Evolutionary conservation across 2,888 invertebrate genomes (phyloP).

Genomic region (Chalcis sispes): DNA sequence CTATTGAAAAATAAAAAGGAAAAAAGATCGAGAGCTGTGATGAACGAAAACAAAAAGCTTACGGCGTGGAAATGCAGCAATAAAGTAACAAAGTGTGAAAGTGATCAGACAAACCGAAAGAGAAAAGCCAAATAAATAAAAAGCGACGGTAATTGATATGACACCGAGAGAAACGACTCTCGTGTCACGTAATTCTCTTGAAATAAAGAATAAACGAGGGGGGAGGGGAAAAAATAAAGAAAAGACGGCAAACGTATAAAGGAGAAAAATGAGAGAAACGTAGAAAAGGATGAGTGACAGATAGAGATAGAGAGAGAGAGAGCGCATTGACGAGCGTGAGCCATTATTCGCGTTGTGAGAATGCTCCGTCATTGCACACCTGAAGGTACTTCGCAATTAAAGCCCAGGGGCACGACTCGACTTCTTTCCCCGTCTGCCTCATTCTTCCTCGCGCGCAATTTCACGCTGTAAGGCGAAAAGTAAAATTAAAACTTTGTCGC

Average conservation of each 20-base stretch:
- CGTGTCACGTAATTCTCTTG: slow-evolving; percentile 32
- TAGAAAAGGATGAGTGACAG: too few relatives aligned
- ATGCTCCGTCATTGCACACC: slow-evolving; percentile 37
- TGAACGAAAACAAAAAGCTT: slow-evolving; percentile 1
- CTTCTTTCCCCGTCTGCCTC: background rate
- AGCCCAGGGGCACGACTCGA: slow-evolving; percentile 24
- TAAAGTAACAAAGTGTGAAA: slow-evolving; percentile 8
- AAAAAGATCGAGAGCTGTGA: background rate
- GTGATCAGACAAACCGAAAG: background rate
- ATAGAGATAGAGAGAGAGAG: slow-evolving; percentile 26
- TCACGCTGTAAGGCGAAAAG: background rate
- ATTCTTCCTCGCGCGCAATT: slow-evolving; percentile 1
- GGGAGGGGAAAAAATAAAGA: background rate
- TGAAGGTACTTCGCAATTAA: slow-evolving; percentile 30
- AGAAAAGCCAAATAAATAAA: slow-evolving; percentile 3
- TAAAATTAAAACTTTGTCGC: slow-evolving; percentile 15
- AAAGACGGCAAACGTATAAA: background rate
- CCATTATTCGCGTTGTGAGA: slow-evolving; percentile 41
- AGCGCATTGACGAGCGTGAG: slow-evolving; percentile 46
- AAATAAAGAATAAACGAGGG: slow-evolving; percentile 29
- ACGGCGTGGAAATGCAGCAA: background rate
- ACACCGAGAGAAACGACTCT: slow-evolving; percentile 20
- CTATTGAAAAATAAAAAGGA: background rate
- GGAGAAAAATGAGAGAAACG: background rate
- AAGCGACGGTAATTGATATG: slow-evolving; percentile 15